These are phyloP conservation scores for Stenolophus ochropezus DNA, from an alignment of 2,888 invertebrate species.

Conservation along the genomic window DNA sequence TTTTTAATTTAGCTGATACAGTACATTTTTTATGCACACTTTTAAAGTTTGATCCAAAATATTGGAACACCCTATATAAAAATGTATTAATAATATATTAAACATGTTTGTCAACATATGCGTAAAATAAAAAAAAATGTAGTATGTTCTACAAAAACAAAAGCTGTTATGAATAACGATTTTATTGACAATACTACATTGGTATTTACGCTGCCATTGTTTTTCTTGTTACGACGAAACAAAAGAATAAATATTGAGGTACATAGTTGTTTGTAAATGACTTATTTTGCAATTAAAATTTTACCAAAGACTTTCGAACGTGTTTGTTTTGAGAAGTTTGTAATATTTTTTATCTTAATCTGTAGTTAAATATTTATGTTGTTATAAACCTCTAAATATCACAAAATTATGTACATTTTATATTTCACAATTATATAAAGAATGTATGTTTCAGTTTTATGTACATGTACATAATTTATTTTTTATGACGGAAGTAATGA, in stretches of 20 bases:
- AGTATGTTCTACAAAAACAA: neutral
- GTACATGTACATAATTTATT: neutral
- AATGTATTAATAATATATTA: no score
- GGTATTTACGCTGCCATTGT: neutral
- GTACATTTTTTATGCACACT: no score
- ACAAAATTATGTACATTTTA: neutral
- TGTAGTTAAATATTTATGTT: neutral
- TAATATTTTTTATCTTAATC: neutral
- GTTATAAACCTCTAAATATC: neutral
- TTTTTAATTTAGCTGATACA: no score
- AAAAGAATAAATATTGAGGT: slow-evolving; percentile 24
- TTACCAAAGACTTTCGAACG: neutral
- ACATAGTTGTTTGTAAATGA: slow-evolving; percentile 19
- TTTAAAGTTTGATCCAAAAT: no score
- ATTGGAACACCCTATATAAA: no score
- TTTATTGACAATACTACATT: neutral
- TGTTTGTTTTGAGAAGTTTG: neutral
- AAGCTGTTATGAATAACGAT: neutral
- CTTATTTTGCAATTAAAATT: slow-evolving; percentile 25
- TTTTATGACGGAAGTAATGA: neutral
- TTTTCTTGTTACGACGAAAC: neutral
- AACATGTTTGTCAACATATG: no score
- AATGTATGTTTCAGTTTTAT: neutral
- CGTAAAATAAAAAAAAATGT: neutral
- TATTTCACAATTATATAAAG: neutral